Conservation (phyloP, 1,140 invertebrate species). For the Hylaeus volcanicus region DNA sequence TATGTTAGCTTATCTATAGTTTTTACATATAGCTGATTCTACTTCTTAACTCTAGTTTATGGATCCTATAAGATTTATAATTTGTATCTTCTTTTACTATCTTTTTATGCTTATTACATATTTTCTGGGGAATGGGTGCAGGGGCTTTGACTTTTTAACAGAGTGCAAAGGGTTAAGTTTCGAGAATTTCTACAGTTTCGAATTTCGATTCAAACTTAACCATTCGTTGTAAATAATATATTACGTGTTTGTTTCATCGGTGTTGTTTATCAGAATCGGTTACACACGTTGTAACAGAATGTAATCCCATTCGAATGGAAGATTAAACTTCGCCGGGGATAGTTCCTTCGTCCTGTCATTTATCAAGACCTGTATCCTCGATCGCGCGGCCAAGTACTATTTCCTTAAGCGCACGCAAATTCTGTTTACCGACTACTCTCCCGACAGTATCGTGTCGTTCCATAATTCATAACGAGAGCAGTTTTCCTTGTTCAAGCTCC, state of each 20-base stretch:
- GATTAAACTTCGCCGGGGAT: not conserved
- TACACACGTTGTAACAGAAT: not conserved
- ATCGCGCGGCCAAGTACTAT: not conserved
- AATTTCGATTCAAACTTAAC: too few relatives aligned
- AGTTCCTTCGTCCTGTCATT: not conserved
- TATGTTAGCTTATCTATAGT: too few relatives aligned
- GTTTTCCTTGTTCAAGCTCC: slow-evolving; percentile 4
- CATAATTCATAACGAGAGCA: slow-evolving; percentile 36
- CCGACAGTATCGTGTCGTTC: slow-evolving; percentile 8
- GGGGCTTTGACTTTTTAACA: too few relatives aligned
- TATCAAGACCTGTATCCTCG: slow-evolving; percentile 6
- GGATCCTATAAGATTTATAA: too few relatives aligned
- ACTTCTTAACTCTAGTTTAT: too few relatives aligned
- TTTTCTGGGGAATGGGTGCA: too few relatives aligned
- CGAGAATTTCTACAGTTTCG: too few relatives aligned
- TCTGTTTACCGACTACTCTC: slow-evolving; percentile 23
- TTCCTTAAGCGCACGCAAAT: slow-evolving; percentile 35
- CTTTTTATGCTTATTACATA: too few relatives aligned
- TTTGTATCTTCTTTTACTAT: too few relatives aligned
- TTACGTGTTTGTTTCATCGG: not conserved
- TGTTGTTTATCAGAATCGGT: not conserved
- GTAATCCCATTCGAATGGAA: not conserved
- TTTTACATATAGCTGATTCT: too few relatives aligned
- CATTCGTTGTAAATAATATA: not conserved
- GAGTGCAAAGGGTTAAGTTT: too few relatives aligned